These are phyloP conservation scores for Engraulis encrasicolus DNA, from an alignment of 2,113 vertebrate species.

Conservation along the genomic window DNA sequence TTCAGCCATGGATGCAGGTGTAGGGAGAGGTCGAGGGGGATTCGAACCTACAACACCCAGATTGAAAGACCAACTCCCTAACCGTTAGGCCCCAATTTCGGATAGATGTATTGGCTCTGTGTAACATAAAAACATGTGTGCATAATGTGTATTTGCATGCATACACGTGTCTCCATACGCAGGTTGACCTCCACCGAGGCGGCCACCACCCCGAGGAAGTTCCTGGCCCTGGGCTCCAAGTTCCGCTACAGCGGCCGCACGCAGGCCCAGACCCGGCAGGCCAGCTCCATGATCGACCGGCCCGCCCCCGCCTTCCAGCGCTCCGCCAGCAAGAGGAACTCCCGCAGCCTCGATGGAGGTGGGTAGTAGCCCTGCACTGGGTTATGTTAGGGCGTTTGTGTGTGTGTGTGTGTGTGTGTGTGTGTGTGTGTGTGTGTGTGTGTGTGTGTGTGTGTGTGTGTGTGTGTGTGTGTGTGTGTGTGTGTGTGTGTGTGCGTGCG, in stretches of 20 bases:
- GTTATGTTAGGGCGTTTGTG: not conserved
- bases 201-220: constrained; percentile 89
- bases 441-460: constrained; percentile 4
- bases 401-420: not conserved
- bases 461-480: not conserved
- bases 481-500: constrained; percentile 4
- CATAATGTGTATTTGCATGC: not conserved
- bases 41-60: too few relatives aligned
- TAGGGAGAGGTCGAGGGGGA: too few relatives aligned
- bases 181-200: constrained; percentile 94
- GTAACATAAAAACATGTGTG: too few relatives aligned
- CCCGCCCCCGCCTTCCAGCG: constrained; percentile 93
- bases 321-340: constrained; percentile 91
- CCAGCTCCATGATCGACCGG: constrained; percentile 93
- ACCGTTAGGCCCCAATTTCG: too few relatives aligned
- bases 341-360: constrained; percentile 95
- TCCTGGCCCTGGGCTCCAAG: constrained; percentile 93
- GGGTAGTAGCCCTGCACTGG: constrained; percentile 47
- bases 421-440: not conserved
- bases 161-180: not conserved
- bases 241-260: constrained; percentile 97
- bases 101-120: too few relatives aligned
- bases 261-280: constrained; percentile 93
- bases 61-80: too few relatives aligned
- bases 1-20: too few relatives aligned